Base-by-base conservation (phyloP, 2,113 vertebrate genomes). In the Aspiorhynchus laticeps region DNA sequence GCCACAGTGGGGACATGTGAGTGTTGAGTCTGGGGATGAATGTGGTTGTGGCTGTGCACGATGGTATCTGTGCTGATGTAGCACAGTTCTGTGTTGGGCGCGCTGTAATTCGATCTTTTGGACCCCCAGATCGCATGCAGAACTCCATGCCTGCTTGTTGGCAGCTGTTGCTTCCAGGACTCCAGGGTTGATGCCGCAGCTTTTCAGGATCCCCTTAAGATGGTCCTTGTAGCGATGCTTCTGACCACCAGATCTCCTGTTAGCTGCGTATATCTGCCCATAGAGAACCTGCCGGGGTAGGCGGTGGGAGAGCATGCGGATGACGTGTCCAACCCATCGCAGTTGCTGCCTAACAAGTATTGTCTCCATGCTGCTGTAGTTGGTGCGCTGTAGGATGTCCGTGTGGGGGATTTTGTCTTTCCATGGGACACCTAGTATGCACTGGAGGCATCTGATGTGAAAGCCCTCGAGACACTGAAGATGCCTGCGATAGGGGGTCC, bases 101-200 rank as follows among this genome's bases (percentile, higher is more conserved):
- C 33, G 4, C 33, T 36, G 33, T 36, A 4, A 36, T 36, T 36
- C 4, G 33, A 36, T 36, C 33, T 36, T 2, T 36, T 36, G 33
- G 33, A 4, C 33, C 33, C 33, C 33, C 38, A 41, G 38, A 8
- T 8, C 0, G 7, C 38, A 41, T 41, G 7, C 38, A 41, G 38
- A 41, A 8, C 38, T 41, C 38, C 38, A 38, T 38, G 38, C 38
- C 38, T 41, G 38, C 7, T 2, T 0, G 5, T 38, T 8, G 38
- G 38, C 38, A 7, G 38, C 38, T 7, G 7, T 41, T 41, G 38
- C 8, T 41, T 41, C 38, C 7, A 41, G 38, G 38, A 41, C 59
- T 63, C 59, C 59, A 24, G 43, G 61, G n/a, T 61, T 26, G n/a
- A 85, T 31, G 79, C 75, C 76, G 80, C 75, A 85, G 79, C 83